Conservation (phyloP, 2,888 invertebrate genomes). For the Tachina fera region DNA sequence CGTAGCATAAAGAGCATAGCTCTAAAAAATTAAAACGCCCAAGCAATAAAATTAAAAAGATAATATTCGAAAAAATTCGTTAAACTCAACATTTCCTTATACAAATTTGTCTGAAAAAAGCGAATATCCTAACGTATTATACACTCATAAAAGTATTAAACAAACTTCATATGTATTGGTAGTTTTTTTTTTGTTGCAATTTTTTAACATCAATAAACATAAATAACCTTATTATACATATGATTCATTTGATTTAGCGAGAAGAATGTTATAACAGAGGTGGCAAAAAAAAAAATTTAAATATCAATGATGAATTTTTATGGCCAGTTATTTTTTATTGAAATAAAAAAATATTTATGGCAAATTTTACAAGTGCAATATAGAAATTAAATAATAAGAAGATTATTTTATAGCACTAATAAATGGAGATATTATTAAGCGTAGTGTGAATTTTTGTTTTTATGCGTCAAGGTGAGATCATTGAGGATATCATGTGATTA, state of each 20-base stretch:
- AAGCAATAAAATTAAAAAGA: too few relatives aligned
- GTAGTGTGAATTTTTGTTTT: too few relatives aligned
- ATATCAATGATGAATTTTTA: constrained; percentile 60
- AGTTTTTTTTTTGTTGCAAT: not conserved
- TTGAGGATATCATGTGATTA: too few relatives aligned
- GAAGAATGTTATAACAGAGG: constrained; percentile 3
- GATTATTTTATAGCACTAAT: too few relatives aligned
- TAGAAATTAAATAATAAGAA: too few relatives aligned
- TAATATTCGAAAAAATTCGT: too few relatives aligned
- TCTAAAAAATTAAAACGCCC: too few relatives aligned
- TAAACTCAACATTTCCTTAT: too few relatives aligned
- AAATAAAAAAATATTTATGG: not conserved
- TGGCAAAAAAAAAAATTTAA: constrained; percentile 23
- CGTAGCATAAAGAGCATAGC: too few relatives aligned
- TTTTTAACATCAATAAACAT: not conserved
- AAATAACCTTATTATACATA: constrained; percentile 15
- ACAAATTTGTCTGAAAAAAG: too few relatives aligned
- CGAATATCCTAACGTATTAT: not conserved
- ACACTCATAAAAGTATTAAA: constrained; percentile 1
- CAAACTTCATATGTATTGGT: not conserved
- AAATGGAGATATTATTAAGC: too few relatives aligned
- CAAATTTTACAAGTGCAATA: not conserved
- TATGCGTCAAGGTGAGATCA: too few relatives aligned
- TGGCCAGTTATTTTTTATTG: constrained; percentile 18
- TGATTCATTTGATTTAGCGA: constrained; percentile 59